phyloP scores from a whole-genome alignment of 30 jellyfish, hydroid and myxozoan species.

The Hydractinia symbiolongicarpus region DNA sequence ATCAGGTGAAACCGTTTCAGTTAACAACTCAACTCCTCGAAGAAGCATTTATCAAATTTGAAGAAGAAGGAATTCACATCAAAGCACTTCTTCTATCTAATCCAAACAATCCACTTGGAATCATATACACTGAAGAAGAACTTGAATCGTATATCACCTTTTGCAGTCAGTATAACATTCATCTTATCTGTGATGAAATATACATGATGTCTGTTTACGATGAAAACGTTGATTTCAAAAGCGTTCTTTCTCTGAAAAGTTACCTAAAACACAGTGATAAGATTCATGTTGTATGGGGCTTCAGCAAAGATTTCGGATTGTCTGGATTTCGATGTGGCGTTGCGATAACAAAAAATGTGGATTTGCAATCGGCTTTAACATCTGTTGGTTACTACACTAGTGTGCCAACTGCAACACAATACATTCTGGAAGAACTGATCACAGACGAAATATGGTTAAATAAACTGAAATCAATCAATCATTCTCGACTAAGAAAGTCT shows the following conservation, averaged over 20 bases:
- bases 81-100: constrained; percentile 44
- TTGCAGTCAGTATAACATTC: constrained; percentile 40
- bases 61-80: constrained; percentile 33
- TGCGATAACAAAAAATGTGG: constrained; percentile 50
- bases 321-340: constrained; percentile 84
- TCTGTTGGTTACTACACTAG: constrained; percentile 43
- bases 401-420: constrained; percentile 61
- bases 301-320: constrained; percentile 69
- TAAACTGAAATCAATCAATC: constrained; percentile 35
- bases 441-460: constrained; percentile 63
- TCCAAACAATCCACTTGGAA: constrained; percentile 79
- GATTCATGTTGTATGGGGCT: constrained; percentile 70
- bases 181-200: constrained; percentile 64
- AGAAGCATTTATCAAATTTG: constrained; percentile 32
- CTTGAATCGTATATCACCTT: constrained; percentile 29
- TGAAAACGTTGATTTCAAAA: constrained; percentile 18
- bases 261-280: constrained; percentile 32
- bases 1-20: constrained; percentile 26
- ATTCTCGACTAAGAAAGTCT: constrained; percentile 26
- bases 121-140: constrained; percentile 43
- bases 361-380: constrained; percentile 27
- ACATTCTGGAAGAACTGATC: constrained; percentile 25
- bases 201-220: constrained; percentile 52
- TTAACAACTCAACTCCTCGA: constrained; percentile 46
- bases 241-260: constrained; percentile 26